A percentile compares a stretch with the other conserved stretches of the same genome.
phyloP scores from a whole-genome alignment of 2,113 vertebrate species.

The Eudorcas thomsonii region DNA sequence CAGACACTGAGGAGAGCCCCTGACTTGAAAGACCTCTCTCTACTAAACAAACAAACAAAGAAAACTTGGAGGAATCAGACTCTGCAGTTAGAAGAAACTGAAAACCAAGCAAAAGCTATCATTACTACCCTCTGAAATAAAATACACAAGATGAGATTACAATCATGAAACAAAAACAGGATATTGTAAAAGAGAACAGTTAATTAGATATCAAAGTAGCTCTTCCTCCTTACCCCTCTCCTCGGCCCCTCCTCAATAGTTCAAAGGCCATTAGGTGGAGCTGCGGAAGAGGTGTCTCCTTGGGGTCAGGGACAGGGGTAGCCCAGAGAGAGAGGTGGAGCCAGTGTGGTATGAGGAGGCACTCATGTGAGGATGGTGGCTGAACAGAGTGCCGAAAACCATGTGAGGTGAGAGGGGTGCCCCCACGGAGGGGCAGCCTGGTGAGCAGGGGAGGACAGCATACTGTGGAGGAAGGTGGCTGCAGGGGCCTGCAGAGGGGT shows the following conservation, averaged over 20 bases:
- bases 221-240: neutral
- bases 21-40: neutral
- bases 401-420: neutral
- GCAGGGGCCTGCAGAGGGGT: neutral
- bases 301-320: fast-evolving
- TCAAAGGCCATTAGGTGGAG: neutral
- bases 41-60: neutral
- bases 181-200: neutral
- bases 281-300: neutral
- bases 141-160: neutral
- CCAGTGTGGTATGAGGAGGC: neutral
- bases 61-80: neutral
- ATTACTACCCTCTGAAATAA: neutral
- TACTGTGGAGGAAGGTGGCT: neutral
- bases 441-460: neutral
- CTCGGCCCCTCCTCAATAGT: neutral
- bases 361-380: neutral
- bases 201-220: neutral
- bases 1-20: neutral
- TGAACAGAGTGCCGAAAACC: neutral
- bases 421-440: neutral
- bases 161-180: neutral
- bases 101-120: neutral
- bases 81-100: neutral
- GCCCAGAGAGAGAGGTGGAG: neutral